Evolutionary conservation across 2,888 invertebrate species (phyloP).

Genomic region (Horisme vitalbata): DNA sequence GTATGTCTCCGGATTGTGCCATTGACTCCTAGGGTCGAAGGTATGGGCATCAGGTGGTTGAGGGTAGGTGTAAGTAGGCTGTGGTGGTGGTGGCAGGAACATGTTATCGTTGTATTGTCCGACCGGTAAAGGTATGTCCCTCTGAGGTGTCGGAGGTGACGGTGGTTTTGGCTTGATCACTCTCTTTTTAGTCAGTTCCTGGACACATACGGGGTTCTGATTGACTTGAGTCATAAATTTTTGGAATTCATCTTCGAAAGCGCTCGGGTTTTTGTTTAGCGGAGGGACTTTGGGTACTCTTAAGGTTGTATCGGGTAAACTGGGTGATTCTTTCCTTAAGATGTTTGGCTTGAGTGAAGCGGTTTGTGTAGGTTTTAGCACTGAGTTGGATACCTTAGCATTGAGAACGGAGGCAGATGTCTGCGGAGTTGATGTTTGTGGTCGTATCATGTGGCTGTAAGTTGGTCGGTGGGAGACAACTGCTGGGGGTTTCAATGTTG

Average conservation of each 20-base stretch:
- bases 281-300: constrained; percentile 58
- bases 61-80: constrained; percentile 11
- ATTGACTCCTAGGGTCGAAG: constrained; percentile 40
- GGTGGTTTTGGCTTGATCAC: constrained; percentile 18
- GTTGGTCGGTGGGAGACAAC: constrained; percentile 14
- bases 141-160: constrained; percentile 2
- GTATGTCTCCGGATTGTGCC: constrained; percentile 45
- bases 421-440: background rate
- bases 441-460: constrained; percentile 18
- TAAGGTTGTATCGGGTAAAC: constrained; percentile 39
- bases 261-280: constrained; percentile 67
- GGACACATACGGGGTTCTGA: background rate
- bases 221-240: constrained; percentile 57
- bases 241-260: constrained; percentile 69
- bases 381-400: no score
- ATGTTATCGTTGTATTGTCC: constrained; percentile 73
- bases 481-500: constrained; percentile 5
- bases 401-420: no score
- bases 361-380: no score
- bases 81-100: constrained; percentile 43
- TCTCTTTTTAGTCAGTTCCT: constrained; percentile 14
- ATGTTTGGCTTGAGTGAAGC: no score
- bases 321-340: no score
- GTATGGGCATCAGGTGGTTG: constrained; percentile 30
- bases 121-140: constrained; percentile 46